Base-by-base conservation (phyloP, 2,797 vertebrate species). In the Diplodus sargus region DNA sequence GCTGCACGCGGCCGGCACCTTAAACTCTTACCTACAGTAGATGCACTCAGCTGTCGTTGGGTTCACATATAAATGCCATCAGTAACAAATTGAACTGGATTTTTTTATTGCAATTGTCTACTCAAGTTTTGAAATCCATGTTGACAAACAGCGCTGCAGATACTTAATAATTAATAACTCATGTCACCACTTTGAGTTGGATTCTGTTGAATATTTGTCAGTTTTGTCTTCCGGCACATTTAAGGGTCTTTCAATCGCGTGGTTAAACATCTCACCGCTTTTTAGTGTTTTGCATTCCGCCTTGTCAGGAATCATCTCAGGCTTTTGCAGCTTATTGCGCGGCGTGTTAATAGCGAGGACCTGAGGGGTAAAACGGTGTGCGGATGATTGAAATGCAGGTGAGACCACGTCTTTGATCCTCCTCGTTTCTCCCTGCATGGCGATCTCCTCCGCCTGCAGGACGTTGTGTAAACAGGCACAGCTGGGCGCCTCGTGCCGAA, bases 361-460 rank as follows among this genome's bases (percentile, higher is more conserved):
- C 66, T 47, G 45, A 15, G 74, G 74, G 47, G 63, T 60, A 34
- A 64, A 28, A 65, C 10, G 8, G 11, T 39, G 53, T 64, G 22
- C n/a, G 22, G 23, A 52, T 58, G 48, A 71, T 70, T 70, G 74
- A 76, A 70, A 83, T 74, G 62, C 85, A 82, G 78, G 76, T 72
- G 73, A 82, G 64, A 48, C 3, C 56, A 2, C 57, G 16, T 74
- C 54, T 87, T 75, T 82, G 53, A 87, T 76, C 49, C 4, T 34
- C 48, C 16, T 61, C 65, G 47, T 23, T 81, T 45, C 30, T 17
- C 45, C 69, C 49, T n/a, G 54, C 22, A 22, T 7, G 15, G 22
- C 23, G 28, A 53, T 69, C 42, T 42, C 51, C 25, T 76, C 52
- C 71, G 73, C 79, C 80, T 47, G 49, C 51, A 53, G 76, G 85